Percentiles rank a stretch among this genome's conserved stretches.
These are phyloP conservation scores for Limnephilus auricula DNA, from an alignment of 2,888 invertebrate genomes.

Conservation along the genomic window DNA sequence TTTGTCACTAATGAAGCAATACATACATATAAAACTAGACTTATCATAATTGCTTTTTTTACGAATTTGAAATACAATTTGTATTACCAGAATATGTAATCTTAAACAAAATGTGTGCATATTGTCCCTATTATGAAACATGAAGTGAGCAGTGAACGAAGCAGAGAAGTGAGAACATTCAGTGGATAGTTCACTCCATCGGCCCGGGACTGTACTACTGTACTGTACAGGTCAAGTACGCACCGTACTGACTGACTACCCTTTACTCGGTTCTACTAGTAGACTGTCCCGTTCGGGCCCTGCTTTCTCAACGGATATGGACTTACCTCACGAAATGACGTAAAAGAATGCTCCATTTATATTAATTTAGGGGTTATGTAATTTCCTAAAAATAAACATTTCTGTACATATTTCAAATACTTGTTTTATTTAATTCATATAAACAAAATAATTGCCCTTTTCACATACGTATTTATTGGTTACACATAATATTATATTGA, in stretches of 20 bases:
- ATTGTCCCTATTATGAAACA: conserved; percentile 73
- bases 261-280: no score
- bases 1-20: conserved; percentile 66
- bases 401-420: conserved; percentile 77
- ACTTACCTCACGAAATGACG: conserved; percentile 71
- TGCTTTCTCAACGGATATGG: conserved; percentile 70
- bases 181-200: conserved; percentile 34
- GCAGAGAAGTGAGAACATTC: conserved; percentile 21
- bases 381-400: conserved; percentile 76
- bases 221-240: background rate
- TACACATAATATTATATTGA: background rate
- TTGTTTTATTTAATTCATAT: conserved; percentile 72
- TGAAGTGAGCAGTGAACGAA: conserved; percentile 47
- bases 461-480: background rate
- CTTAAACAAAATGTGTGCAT: conserved; percentile 75
- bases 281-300: background rate
- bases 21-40: conserved; percentile 66
- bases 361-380: conserved; percentile 72
- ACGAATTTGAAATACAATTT: conserved; percentile 69
- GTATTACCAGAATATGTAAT: conserved; percentile 76
- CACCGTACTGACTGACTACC: background rate
- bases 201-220: background rate
- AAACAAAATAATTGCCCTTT: conserved; percentile 64
- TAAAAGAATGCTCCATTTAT: conserved; percentile 70
- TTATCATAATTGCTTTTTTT: conserved; percentile 70